Base-by-base conservation (phyloP, 2,888 invertebrate species). In the Itoplectis maculator region DNA sequence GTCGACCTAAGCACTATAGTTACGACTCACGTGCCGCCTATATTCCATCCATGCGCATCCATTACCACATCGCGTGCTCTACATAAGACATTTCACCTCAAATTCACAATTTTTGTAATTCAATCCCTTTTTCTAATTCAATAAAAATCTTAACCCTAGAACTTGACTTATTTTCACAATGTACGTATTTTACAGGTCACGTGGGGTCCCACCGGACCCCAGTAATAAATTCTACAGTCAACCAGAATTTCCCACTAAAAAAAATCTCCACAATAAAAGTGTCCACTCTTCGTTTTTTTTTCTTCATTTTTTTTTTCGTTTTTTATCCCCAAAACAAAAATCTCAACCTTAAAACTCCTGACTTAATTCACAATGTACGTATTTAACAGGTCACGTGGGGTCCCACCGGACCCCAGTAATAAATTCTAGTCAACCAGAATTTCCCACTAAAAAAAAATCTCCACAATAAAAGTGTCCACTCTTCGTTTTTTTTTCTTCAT, bases 21-120 rank as follows among this genome's bases (percentile, higher is more conserved):
- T 23, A 54, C 54, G 20, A 54, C n/a, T n/a, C 54, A 23, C 54
- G 54, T 54, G 54, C n/a, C 23, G 54, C 54, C n/a, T n/a, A 23
- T 54, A 13, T 23, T 54, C 29, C 4, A 11, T 18, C 2, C 23
- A 54, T 23, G 23, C 23, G 11, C 54, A 54, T 54, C 54, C 51
- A 51, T 54, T 54, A 23, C 20, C 54, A 23, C 54, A 54, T 54
- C 11, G 23, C 13, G 11, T 13, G 23, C 51, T 51, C 3, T 18
- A 18, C 9, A 54, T 20, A 13, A 11, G 23, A 11, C 4, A 4
- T 54, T 54, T 54, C 23, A 23, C 23, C 9, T 54, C 23, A 23
- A n/a, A 45, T 45, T 13, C 4, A 45, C n/a, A 2, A n/a, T 56
- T 56, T 9, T 11, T 29, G 29, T 29, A 5, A 29, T 3, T 9